phyloP scores from a whole-genome alignment of 2,888 invertebrate genomes.

The Hydriomena furcata region DNA sequence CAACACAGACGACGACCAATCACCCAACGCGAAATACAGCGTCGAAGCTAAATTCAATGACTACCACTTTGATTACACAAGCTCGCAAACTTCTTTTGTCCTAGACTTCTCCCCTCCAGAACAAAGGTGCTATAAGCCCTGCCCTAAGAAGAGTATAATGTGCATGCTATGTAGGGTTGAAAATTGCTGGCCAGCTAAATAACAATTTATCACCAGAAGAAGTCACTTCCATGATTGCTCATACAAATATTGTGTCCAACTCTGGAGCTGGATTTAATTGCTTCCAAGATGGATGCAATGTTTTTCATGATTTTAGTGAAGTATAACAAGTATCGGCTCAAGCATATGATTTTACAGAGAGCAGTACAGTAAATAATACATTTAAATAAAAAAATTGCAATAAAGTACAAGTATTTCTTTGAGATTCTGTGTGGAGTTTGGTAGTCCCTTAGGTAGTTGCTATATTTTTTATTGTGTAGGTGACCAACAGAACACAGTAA shows the following conservation, averaged over 20 bases:
- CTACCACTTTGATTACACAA: conserved; percentile 73
- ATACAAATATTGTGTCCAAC: no score
- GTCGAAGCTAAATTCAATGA: conserved; percentile 76
- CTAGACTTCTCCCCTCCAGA: conserved; percentile 73
- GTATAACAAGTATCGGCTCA: conserved; percentile 12
- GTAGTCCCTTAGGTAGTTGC: no score
- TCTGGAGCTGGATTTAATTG: not conserved
- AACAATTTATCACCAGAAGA: no score
- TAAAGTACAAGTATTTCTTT: not conserved
- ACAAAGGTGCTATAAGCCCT: conserved; percentile 56
- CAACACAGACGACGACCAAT: conserved; percentile 47
- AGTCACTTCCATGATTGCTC: no score
- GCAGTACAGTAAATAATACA: not conserved
- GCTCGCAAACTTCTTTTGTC: conserved; percentile 71
- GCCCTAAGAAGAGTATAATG: conserved; percentile 54
- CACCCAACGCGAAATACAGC: conserved; percentile 52
- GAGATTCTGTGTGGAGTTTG: no score
- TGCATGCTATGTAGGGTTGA: conserved; percentile 46
- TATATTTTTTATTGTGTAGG: no score
- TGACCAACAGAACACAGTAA: no score
- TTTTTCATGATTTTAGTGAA: conserved; percentile 13
- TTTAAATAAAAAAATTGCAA: conserved; percentile 1
- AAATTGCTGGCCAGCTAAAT: conserved; percentile 15
- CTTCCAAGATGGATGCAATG: conserved; percentile 2
- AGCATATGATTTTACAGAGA: conserved; percentile 7